Conservation (phyloP, 2,113 vertebrate species). For the Axis porcinus region DNA sequence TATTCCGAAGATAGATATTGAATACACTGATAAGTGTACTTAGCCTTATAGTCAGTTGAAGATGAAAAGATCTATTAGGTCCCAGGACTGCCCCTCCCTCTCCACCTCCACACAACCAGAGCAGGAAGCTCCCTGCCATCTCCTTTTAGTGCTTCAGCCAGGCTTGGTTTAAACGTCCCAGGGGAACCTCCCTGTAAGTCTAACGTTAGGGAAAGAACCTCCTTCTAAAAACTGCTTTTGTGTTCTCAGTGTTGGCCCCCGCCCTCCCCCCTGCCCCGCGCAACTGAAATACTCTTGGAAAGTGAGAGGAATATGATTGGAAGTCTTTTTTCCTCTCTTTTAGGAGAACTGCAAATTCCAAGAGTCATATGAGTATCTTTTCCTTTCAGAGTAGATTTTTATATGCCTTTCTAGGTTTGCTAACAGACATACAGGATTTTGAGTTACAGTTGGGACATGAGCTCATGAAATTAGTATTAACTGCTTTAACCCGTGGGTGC, state of each 20-base stretch:
- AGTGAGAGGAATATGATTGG: neutral
- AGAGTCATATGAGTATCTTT: slow-evolving; percentile 31
- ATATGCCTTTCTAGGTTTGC: slow-evolving; percentile 63
- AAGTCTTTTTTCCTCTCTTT: slow-evolving; percentile 12
- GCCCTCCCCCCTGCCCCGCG: accelerated
- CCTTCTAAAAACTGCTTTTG: slow-evolving; percentile 38
- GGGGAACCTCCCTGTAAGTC: neutral
- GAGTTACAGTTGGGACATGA: slow-evolving; percentile 62
- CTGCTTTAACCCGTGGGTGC: slow-evolving; percentile 69
- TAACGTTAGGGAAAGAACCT: slow-evolving; percentile 8
- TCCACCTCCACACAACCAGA: neutral
- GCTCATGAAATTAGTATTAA: slow-evolving; percentile 72
- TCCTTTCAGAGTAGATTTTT: slow-evolving; percentile 58
- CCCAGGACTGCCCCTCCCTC: neutral
- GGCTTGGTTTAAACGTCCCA: neutral
- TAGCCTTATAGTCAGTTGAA: slow-evolving; percentile 24
- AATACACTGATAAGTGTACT: neutral
- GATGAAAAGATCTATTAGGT: slow-evolving; percentile 10
- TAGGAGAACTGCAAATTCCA: slow-evolving; percentile 47
- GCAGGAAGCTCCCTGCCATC: slow-evolving; percentile 4
- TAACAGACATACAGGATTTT: slow-evolving; percentile 58
- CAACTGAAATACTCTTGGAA: slow-evolving; percentile 17
- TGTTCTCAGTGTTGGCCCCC: neutral
- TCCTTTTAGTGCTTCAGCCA: neutral
- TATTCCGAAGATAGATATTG: neutral